These are phyloP conservation scores for Ericerus pela DNA, from an alignment of 1,140 invertebrate genomes.

Conservation along the genomic window DNA sequence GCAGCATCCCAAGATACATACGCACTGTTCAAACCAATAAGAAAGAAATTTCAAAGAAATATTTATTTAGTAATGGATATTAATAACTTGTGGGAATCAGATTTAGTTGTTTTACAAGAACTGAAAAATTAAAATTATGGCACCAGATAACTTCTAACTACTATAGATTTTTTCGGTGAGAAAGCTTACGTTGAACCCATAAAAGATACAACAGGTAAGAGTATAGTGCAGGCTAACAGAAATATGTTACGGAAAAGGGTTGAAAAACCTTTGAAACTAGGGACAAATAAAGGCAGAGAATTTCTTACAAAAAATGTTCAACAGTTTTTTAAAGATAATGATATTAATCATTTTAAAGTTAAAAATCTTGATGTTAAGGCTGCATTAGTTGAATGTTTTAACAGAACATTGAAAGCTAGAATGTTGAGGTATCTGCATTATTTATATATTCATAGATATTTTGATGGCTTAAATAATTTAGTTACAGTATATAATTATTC, in stretches of 20 bases:
- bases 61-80: conserved; percentile 21
- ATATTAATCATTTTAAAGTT: conserved; percentile 29
- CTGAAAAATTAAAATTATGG: conserved; percentile 26
- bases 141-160: conserved; percentile 27
- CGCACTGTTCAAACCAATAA: conserved; percentile 21
- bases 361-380: conserved; percentile 31
- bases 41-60: conserved; percentile 22
- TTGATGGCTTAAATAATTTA: conserved; percentile 29
- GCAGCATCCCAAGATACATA: conserved; percentile 21
- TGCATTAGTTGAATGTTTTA: conserved; percentile 31
- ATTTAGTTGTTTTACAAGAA: conserved; percentile 27
- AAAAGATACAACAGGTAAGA: conserved; percentile 24
- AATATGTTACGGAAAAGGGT: neutral
- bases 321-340: conserved; percentile 21
- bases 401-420: conserved; percentile 31
- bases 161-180: conserved; percentile 31
- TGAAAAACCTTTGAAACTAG: neutral
- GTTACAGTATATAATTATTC: conserved; percentile 28
- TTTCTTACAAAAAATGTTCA: conserved; percentile 23
- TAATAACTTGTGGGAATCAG: conserved; percentile 30
- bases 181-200: conserved; percentile 28
- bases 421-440: conserved; percentile 32
- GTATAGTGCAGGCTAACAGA: conserved; percentile 4
- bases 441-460: conserved; percentile 27
- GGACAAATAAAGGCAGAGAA: conserved; percentile 23